Base-by-base conservation (phyloP, 2,888 invertebrate species). In the Drosophila meridionalis region DNA sequence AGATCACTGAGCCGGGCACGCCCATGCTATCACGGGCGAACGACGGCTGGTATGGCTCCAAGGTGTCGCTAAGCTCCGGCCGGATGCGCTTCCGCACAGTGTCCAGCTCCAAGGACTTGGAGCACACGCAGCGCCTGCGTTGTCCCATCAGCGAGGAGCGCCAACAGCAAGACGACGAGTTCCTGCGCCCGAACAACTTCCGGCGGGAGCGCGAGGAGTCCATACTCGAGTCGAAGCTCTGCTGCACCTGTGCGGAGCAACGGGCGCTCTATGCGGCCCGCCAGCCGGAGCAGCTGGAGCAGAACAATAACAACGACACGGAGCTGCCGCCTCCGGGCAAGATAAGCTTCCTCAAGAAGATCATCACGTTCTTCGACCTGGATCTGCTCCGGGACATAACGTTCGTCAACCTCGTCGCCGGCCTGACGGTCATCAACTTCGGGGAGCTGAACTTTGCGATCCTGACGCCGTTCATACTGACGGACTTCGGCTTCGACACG, bases 371-470 rank as follows among this genome's bases (percentile, higher is more conserved):
- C 89, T 96, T 96, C 84, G 96, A 96, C 90, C 94, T 96, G 69
- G 95, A 95, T 90, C 93, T 96, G 58, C 91, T 96, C 63, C 95
- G 95, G 79, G 96, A 96, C 92, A 94, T 94, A 14, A 94, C 95
- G 4, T 96, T 95, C 82, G 94, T 96, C 3, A 96, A 96, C 83
- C 93, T 96, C 14, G 96, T 96, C 94, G 89, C 96, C 62, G 96
- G 96, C 1, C 94, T 96, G 56, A 96, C 96, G 0, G 93, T 96
- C 45, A 96, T 96, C 0, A 95, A 95, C 87, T 96, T 96, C 83
- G 95, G 95, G 5, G 96, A 96, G 91, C 83, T 96, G 7, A 96
- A 96, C 90, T 96, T 96, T 90, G 95, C 96, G 2, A 94, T 96
- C 57, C 87, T 96, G 57, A 96, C 96, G 0, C 96, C 96, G 1